These are phyloP conservation scores for Calameuta filiformis DNA, from an alignment of 2,888 invertebrate species.

Conservation along the genomic window DNA sequence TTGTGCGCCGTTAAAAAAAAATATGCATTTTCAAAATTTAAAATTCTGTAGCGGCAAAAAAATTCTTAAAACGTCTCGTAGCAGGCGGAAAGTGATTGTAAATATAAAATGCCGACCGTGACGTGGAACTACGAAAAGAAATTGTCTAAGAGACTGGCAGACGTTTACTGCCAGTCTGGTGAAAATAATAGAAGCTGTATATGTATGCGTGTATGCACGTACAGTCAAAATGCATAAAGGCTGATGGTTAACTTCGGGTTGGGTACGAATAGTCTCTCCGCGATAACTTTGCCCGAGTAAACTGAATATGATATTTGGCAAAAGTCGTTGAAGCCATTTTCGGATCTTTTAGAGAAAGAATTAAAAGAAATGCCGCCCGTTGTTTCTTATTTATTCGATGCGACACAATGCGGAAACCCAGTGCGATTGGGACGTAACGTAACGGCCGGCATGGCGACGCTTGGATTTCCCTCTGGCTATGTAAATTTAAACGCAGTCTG, in stretches of 20 bases:
- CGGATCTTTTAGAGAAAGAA: conserved; percentile 1
- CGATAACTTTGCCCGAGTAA: not conserved
- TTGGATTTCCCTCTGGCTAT: not conserved
- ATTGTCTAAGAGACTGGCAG: not conserved
- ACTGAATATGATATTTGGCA: conserved; percentile 16
- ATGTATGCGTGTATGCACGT: no score
- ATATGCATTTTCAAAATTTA: not conserved
- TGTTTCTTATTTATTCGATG: conserved; percentile 15
- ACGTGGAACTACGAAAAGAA: not conserved
- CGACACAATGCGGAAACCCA: conserved; percentile 17
- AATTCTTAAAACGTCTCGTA: no score
- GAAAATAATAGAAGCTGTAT: not conserved
- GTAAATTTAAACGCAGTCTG: not conserved
- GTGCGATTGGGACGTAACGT: not conserved
- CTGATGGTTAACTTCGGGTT: not conserved
- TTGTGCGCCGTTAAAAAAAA: not conserved
- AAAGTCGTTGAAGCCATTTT: not conserved
- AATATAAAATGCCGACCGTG: not conserved
- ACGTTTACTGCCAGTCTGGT: not conserved
- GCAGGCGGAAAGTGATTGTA: not conserved
- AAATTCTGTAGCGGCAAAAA: not conserved
- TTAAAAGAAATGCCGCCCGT: conserved; percentile 12
- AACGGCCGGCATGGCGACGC: not conserved
- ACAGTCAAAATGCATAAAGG: not conserved
- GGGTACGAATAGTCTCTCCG: not conserved